A percentile compares a stretch with the other conserved stretches of the same genome.
These are phyloP conservation scores for Cuculus canorus DNA, from an alignment of 2,797 vertebrate genomes.

Conservation along the genomic window DNA sequence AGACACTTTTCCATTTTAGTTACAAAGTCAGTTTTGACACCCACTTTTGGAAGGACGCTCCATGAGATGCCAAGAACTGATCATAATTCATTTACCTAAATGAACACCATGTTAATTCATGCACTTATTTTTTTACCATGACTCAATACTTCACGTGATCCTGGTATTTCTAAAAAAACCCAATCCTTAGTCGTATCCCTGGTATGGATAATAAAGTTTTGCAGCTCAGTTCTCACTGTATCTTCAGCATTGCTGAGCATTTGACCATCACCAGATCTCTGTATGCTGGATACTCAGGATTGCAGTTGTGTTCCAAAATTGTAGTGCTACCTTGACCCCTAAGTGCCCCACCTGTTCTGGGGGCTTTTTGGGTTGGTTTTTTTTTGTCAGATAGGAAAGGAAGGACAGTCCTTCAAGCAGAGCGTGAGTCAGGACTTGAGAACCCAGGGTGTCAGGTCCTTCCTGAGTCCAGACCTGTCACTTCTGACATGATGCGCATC, in stretches of 20 bases:
- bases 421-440: background rate
- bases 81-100: background rate
- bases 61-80: background rate
- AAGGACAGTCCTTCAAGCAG: background rate
- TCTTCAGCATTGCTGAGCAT: background rate
- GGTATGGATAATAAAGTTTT: background rate
- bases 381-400: background rate
- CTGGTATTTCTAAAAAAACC: background rate
- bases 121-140: background rate
- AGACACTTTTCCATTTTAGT: background rate
- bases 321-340: background rate
- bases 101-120: background rate
- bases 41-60: background rate
- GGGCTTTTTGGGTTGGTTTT: background rate
- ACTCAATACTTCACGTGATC: background rate
- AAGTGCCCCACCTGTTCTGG: background rate
- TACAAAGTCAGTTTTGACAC: background rate
- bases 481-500: background rate
- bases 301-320: background rate
- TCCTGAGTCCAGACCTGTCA: background rate
- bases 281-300: background rate
- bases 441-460: background rate
- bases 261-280: fast-evolving
- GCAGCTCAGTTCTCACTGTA: background rate
- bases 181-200: background rate